These are phyloP conservation scores for Glaucidium brasilianum DNA, from an alignment of 2,113 vertebrate genomes.

Conservation along the genomic window DNA sequence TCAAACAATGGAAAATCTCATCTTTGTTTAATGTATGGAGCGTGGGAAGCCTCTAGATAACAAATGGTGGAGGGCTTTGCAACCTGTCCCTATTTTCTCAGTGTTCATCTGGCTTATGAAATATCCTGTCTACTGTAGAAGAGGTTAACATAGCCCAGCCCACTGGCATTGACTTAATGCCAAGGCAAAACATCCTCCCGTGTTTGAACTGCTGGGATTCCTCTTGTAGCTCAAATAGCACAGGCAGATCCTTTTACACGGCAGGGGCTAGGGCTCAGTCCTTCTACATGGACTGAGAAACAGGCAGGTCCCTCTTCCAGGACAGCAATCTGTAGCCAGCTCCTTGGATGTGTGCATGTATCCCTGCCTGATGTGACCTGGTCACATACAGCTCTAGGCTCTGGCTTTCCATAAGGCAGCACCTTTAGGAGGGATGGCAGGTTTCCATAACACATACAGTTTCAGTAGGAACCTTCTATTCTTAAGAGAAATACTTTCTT, in stretches of 20 bases:
- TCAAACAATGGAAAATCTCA: not conserved
- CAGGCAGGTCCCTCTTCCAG: not conserved
- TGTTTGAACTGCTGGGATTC: not conserved
- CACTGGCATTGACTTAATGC: rapidly evolving
- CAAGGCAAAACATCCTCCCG: not conserved
- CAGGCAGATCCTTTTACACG: not conserved
- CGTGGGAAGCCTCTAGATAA: not conserved
- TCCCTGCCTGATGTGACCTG: not conserved
- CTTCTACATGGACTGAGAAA: not conserved
- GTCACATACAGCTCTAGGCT: not conserved
- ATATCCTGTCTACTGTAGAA: not conserved
- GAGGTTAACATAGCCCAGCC: not conserved
- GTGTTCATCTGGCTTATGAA: not conserved
- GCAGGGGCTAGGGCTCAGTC: too few species aligned
- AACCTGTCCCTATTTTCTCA: not conserved
- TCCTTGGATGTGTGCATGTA: not conserved
- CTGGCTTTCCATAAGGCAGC: not conserved
- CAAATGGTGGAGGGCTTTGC: not conserved
- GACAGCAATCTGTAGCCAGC: not conserved
- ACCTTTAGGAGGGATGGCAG: not conserved
- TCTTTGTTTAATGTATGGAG: not conserved
- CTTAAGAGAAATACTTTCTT: not conserved
- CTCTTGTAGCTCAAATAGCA: not conserved
- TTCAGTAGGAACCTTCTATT: not conserved
- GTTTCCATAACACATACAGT: not conserved